Percentiles rank a stretch among this genome's conserved stretches.
Evolutionary conservation across 2,113 vertebrate species (phyloP).

Genomic region (Pionites leucogaster): DNA sequence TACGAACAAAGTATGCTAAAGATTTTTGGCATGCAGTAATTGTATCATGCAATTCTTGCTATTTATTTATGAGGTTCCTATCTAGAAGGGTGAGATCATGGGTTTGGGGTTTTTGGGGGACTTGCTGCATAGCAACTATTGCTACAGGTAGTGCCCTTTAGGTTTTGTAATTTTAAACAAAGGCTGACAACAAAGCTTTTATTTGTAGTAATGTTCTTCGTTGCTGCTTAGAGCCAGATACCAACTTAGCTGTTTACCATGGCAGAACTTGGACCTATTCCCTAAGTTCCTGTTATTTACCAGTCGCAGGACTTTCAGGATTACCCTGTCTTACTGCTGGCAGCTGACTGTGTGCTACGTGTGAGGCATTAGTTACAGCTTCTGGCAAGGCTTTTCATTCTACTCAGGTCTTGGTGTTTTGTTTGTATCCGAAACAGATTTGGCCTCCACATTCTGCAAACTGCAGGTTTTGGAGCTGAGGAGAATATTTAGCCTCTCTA

Average conservation of each 20-base stretch:
- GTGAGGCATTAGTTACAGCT: not conserved
- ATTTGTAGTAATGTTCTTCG: not conserved
- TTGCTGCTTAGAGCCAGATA: not conserved
- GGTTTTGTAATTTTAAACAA: not conserved
- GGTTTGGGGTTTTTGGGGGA: not conserved
- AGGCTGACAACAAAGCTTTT: not conserved
- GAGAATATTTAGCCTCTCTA: not conserved
- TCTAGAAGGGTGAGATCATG: not conserved
- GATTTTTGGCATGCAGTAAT: not conserved
- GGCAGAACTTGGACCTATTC: not conserved
- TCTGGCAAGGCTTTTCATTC: not conserved
- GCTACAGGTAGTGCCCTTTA: not conserved
- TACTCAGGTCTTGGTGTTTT: not conserved
- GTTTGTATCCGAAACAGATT: not conserved
- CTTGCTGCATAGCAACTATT: not conserved
- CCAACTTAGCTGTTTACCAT: not conserved
- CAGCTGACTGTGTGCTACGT: accelerated
- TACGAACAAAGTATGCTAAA: not conserved
- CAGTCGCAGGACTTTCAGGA: accelerated
- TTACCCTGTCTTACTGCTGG: not conserved
- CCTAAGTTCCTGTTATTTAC: not conserved
- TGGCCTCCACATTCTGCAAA: not conserved
- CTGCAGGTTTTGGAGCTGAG: not conserved
- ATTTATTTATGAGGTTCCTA: not conserved
- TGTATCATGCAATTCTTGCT: not conserved